phyloP scores from a whole-genome alignment of 2,888 invertebrate genomes.

The Octonoba sinensis region DNA sequence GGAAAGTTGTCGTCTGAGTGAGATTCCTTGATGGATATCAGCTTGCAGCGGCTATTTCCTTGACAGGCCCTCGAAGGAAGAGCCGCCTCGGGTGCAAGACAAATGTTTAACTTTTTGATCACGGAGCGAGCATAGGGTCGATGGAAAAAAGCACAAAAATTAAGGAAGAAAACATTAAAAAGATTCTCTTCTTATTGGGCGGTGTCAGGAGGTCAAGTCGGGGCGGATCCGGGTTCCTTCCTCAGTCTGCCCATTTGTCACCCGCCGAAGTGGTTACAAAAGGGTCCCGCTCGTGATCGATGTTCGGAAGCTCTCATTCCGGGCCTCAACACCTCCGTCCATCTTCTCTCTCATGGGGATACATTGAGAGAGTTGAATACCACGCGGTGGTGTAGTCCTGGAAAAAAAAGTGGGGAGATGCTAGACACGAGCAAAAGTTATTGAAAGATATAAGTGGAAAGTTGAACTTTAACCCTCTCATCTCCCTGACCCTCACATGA shows the following conservation, averaged over 20 bases:
- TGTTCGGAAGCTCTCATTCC: not conserved
- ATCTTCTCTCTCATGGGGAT: not conserved
- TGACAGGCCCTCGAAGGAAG: too few species aligned
- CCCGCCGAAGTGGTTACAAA: slow-evolving; percentile 1
- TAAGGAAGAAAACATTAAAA: slow-evolving; percentile 9
- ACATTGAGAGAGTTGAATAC: not conserved
- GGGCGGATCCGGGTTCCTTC: slow-evolving; percentile 39
- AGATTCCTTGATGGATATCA: too few species aligned
- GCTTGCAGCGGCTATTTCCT: too few species aligned
- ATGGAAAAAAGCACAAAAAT: slow-evolving; percentile 8
- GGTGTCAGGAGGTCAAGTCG: slow-evolving; percentile 31
- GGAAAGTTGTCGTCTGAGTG: too few species aligned
- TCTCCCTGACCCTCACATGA: too few species aligned
- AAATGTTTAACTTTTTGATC: slow-evolving; percentile 37
- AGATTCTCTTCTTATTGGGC: slow-evolving; percentile 15
- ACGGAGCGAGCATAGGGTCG: slow-evolving; percentile 23
- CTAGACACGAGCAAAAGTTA: too few species aligned
- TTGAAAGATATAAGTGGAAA: too few species aligned
- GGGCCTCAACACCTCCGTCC: slow-evolving; percentile 7
- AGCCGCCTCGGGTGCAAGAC: slow-evolving; percentile 28
- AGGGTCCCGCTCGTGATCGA: slow-evolving; percentile 8
- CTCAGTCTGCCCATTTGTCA: slow-evolving; percentile 33
- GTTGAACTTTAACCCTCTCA: too few species aligned
- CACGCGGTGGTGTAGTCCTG: too few species aligned
- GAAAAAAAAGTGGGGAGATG: too few species aligned